phyloP scores from a whole-genome alignment of 2,888 invertebrate species.

The Troilus luridus region DNA sequence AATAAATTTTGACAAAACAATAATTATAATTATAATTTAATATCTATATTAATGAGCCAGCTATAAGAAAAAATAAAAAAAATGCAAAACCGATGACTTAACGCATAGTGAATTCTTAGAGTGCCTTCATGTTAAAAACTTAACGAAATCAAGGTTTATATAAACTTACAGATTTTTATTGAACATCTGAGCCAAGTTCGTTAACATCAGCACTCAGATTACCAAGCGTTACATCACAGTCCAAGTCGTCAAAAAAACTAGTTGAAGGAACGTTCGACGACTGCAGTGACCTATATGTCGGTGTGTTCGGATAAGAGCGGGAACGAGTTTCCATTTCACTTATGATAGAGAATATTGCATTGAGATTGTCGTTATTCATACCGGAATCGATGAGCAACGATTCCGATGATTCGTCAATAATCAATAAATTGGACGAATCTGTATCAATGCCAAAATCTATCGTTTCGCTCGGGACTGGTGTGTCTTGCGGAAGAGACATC shows the following conservation, averaged over 20 bases:
- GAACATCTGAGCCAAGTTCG: constrained; percentile 47
- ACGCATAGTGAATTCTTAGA: background rate
- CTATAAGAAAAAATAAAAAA: background rate
- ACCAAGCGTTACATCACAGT: constrained; percentile 50
- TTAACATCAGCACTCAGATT: constrained; percentile 41
- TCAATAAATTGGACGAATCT: constrained; percentile 62
- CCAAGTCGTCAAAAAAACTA: constrained; percentile 54
- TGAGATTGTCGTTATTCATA: constrained; percentile 62
- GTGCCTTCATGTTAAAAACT: background rate
- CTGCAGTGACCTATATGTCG: constrained; percentile 53
- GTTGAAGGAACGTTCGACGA: constrained; percentile 49
- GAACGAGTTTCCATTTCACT: constrained; percentile 61
- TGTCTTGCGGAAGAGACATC: constrained; percentile 61
- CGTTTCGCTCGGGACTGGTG: constrained; percentile 62
- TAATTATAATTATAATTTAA: background rate
- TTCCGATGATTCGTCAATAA: constrained; percentile 59
- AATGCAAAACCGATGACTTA: background rate
- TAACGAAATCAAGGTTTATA: background rate
- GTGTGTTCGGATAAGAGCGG: constrained; percentile 57
- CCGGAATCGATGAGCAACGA: constrained; percentile 59
- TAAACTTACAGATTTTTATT: constrained; percentile 25
- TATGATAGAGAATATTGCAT: constrained; percentile 61
- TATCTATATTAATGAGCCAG: background rate
- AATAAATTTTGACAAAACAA: no score
- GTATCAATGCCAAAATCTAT: constrained; percentile 62